phyloP scores from a whole-genome alignment of 2,113 vertebrate species.

The Sinocyclocheilus anophthalmus region DNA sequence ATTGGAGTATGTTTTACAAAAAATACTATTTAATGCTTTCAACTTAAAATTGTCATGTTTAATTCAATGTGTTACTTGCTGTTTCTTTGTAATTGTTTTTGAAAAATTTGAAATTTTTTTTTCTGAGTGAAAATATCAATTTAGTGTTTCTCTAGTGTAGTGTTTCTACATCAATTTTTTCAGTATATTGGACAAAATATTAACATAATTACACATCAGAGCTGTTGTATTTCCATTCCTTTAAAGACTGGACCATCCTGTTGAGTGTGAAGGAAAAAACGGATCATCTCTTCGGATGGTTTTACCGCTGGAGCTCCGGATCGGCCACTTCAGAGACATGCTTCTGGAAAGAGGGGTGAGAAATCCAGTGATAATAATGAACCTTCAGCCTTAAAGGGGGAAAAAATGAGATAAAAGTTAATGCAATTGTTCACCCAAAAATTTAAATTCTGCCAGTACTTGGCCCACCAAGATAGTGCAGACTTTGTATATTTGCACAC shows the following conservation, averaged over 20 bases:
- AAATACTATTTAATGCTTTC: too few species aligned
- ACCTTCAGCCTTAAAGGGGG: too few species aligned
- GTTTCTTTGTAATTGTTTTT: too few species aligned
- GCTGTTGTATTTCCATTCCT: slow-evolving; percentile 22
- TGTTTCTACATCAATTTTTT: too few species aligned
- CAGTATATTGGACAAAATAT: neutral
- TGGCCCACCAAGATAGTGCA: neutral
- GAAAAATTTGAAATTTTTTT: too few species aligned
- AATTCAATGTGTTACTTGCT: too few species aligned
- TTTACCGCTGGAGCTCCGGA: slow-evolving; percentile 82
- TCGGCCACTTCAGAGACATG: slow-evolving; percentile 87
- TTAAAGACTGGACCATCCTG: slow-evolving; percentile 76
- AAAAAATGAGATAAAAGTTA: too few species aligned
- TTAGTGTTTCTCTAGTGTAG: too few species aligned
- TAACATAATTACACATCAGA: neutral
- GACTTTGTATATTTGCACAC: neutral
- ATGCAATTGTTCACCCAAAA: too few species aligned
- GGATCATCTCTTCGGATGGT: slow-evolving; percentile 52
- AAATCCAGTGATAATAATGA: slow-evolving; percentile 1
- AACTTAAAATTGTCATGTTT: too few species aligned
- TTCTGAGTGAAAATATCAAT: too few species aligned
- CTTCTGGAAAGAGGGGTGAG: slow-evolving; percentile 89
- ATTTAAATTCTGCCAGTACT: neutral
- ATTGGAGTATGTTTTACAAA: too few species aligned
- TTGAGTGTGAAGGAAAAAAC: slow-evolving; percentile 39